These are phyloP conservation scores for Acanthurus tractus DNA, from an alignment of 2,797 vertebrate genomes.

Conservation along the genomic window DNA sequence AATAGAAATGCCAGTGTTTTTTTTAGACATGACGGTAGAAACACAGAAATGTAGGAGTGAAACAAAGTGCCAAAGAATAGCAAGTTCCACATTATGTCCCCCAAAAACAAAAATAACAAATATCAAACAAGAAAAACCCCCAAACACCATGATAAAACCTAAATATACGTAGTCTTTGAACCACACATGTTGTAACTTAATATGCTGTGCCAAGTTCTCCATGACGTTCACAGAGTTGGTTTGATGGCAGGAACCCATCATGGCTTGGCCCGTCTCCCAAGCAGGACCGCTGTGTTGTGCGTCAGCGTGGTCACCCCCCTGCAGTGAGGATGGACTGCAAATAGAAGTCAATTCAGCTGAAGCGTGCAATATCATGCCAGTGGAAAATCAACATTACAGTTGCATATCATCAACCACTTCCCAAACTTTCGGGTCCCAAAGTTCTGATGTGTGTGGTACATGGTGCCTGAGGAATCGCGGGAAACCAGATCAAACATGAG, in stretches of 20 bases:
- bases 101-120: no score
- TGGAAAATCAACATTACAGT: slow-evolving; percentile 34
- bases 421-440: slow-evolving; percentile 28
- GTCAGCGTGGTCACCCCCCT: slow-evolving; percentile 37
- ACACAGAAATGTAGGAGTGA: background rate
- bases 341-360: slow-evolving; percentile 38
- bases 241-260: slow-evolving; percentile 28
- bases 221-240: slow-evolving; percentile 23
- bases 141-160: background rate
- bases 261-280: slow-evolving; percentile 37
- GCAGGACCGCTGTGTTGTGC: slow-evolving; percentile 17
- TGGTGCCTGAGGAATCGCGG: slow-evolving; percentile 6
- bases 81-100: background rate
- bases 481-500: background rate
- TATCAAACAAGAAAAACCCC: background rate
- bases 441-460: slow-evolving; percentile 23
- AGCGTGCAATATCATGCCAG: slow-evolving; percentile 22
- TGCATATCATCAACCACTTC: slow-evolving; percentile 31
- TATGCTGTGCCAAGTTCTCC: slow-evolving; percentile 26
- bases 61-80: slow-evolving; percentile 9
- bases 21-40: background rate
- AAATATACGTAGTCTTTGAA: slow-evolving; percentile 21
- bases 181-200: slow-evolving; percentile 13
- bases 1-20: background rate
- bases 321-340: slow-evolving; percentile 37